Base-by-base conservation (phyloP, 2,888 invertebrate species). In the Terebella lapidaria region DNA sequence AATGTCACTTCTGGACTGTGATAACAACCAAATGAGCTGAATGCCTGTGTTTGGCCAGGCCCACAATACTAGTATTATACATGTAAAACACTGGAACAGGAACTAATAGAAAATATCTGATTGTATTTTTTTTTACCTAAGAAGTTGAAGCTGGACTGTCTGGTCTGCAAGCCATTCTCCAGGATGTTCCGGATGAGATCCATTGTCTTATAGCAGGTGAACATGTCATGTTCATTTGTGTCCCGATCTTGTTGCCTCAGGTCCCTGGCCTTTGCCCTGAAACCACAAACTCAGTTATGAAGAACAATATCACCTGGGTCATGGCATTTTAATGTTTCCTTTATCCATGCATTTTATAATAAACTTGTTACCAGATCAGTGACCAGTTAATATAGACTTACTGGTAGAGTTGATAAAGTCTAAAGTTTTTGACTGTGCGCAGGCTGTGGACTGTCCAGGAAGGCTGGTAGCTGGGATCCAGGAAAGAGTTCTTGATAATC, bases 61-160 rank as follows among this genome's bases (percentile, higher is more conserved):
- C n/a, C n/a, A n/a, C n/a, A n/a, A n/a, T n/a, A n/a, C n/a, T n/a
- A n/a, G n/a, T n/a, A n/a, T n/a, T n/a, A n/a, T n/a, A n/a, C n/a
- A n/a, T n/a, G n/a, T n/a, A n/a, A n/a, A n/a, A n/a, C n/a, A n/a
- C n/a, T n/a, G n/a, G n/a, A n/a, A n/a, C n/a, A n/a, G n/a, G n/a
- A n/a, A n/a, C n/a, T n/a, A n/a, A n/a, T n/a, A n/a, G n/a, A n/a
- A n/a, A n/a, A n/a, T n/a, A n/a, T n/a, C n/a, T n/a, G n/a, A n/a
- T n/a, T n/a, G n/a, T n/a, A n/a, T n/a, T n/a, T n/a, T n/a, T n/a
- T n/a, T 24, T 22, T 49, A 49, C 49, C 49, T 5, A 49, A n/a
- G 24, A 49, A 49, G 24, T 49, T 49, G 49, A 49, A 49, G 49
- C 49, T 49, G 15, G 49, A 49, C 18, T 10, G 49, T 10, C 49